Conservation (phyloP, 2,797 vertebrate genomes). For the Sebastolobus alascanus region DNA sequence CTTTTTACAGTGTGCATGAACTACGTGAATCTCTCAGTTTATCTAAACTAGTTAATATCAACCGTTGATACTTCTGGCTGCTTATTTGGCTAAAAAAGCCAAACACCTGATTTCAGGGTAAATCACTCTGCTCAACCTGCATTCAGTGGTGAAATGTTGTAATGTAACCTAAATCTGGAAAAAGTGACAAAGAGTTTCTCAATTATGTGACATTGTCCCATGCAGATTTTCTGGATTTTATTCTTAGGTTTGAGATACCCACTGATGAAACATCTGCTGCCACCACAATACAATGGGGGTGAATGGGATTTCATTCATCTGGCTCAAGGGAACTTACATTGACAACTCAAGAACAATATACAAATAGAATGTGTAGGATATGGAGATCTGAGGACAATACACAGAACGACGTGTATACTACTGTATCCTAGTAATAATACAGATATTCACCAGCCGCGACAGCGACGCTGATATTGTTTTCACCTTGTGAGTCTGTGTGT, state of each 20-base stretch:
- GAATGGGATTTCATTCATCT: background rate
- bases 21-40: background rate
- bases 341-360: background rate
- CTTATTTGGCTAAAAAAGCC: background rate
- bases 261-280: background rate
- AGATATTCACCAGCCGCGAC: no score
- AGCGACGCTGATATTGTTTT: no score
- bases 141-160: no score
- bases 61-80: background rate
- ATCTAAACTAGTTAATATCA: background rate
- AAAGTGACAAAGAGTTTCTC: no score
- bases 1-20: background rate
- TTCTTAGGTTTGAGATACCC: background rate
- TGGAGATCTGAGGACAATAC: background rate
- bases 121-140: background rate
- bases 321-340: background rate
- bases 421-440: no score
- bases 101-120: background rate
- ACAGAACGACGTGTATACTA: background rate
- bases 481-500: no score
- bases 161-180: no score
- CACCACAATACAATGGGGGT: background rate
- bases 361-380: background rate
- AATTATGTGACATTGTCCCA: no score
- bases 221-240: no score